Evolutionary conservation across 2,113 vertebrate genomes (phyloP), one percentile per base, ranked within the genome.

Genomic region (Chaetura pelagica): DNA sequence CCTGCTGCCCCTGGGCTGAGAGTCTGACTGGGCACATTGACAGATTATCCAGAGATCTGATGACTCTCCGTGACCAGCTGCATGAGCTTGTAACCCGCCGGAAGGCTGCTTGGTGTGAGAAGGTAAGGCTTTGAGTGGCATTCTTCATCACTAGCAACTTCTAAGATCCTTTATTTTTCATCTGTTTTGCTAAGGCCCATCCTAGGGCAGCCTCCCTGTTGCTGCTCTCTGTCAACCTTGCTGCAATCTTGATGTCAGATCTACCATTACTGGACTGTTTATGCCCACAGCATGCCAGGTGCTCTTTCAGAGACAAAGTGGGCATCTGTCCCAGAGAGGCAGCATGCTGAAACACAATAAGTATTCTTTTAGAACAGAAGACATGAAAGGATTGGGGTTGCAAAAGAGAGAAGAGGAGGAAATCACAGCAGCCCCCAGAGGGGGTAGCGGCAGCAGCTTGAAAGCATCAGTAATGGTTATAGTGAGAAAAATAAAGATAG

Each of bases 21-120:
- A 40, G 2, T 1, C 29, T 91, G 40, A 24, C 54, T 27, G 62
- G 34, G 4, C 74, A 94, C 46, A 79, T 96, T 26, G 88, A 94
- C 63, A 94, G 79, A 9, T 48, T 97, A 21, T 91, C 52, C 7
- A 40, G 7, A 55, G 96, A 97, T 9, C 76, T 98, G 3, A 38
- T 3, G 51, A 49, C 54, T 10, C 87, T 98, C 64, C 75, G 14
- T 4, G 88, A 95, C 54, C 93, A 96, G 24, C 96, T 98, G 52
- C 91, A 22, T 3, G 54, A 55, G 7, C 94, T 87, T 0, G 9
- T 46, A 5, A 62, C 66, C 48, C 18, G 5, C 23, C 58, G 88
- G n/a, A 91, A 59, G 77, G 85, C 62, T 7, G 79, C 35, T 0
- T 98, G 97, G 97, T 55, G 74, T 69, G 84, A 96, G 46, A 94